A percentile compares a stretch with the other conserved stretches of the same genome.
These are phyloP conservation scores for Ochotona princeps DNA, from an alignment of 2,113 vertebrate genomes.

Conservation along the genomic window DNA sequence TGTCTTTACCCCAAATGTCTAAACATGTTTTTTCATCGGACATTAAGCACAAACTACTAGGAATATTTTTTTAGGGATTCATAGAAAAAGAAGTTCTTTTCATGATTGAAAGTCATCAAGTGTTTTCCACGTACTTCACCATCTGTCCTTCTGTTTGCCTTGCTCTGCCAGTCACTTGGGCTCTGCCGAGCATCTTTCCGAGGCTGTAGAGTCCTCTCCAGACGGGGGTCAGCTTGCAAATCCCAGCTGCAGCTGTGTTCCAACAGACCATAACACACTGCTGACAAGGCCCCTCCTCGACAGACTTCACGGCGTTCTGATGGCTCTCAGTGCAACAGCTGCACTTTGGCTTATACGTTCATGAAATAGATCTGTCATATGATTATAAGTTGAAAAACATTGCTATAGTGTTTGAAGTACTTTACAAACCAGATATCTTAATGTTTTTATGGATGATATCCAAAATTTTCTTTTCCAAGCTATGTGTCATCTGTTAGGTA, in stretches of 20 bases:
- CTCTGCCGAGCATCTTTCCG: constrained; percentile 46
- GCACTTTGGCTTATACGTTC: constrained; percentile 42
- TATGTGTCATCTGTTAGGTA: not conserved
- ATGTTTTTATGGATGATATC: not conserved
- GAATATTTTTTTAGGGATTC: not conserved
- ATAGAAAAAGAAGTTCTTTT: not conserved
- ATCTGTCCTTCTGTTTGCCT: constrained; percentile 65
- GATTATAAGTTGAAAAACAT: not conserved
- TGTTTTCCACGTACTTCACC: constrained; percentile 38
- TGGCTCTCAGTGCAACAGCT: constrained; percentile 40
- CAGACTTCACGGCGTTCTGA: constrained; percentile 31
- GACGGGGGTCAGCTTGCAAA: constrained; percentile 67
- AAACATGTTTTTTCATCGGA: not conserved
- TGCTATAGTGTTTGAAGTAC: not conserved
- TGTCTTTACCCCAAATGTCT: not conserved
- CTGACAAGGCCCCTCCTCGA: constrained; percentile 48
- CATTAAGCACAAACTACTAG: not conserved
- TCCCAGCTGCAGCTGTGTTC: constrained; percentile 69
- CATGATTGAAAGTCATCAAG: constrained; percentile 23
- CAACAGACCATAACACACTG: constrained; percentile 41
- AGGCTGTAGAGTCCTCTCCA: constrained; percentile 44
- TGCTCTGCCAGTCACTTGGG: constrained; percentile 7
- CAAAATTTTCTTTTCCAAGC: not conserved
- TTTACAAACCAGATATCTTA: not conserved
- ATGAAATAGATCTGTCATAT: constrained; percentile 30